Conservation (phyloP, 1,140 invertebrate species). For the Heliconius himera region DNA sequence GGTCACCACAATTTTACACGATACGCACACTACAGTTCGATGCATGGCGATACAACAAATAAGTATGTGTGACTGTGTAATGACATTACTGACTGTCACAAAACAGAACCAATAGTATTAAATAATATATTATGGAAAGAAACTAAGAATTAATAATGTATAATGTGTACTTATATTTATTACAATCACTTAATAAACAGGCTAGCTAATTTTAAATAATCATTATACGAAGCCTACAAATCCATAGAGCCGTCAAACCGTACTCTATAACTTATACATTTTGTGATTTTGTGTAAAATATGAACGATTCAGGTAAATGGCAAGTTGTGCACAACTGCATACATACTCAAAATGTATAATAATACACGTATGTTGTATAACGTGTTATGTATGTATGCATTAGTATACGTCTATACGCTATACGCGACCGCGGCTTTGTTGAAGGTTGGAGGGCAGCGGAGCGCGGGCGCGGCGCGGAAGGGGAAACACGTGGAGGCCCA, state of each 20-base stretch:
- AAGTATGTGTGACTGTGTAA: constrained; percentile 16
- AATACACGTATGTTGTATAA: constrained; percentile 45
- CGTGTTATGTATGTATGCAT: constrained; percentile 32
- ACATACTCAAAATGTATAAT: constrained; percentile 38
- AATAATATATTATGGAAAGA: neutral
- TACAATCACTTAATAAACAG: neutral
- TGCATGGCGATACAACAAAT: constrained; percentile 11
- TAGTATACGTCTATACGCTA: constrained; percentile 37
- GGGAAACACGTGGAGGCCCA: constrained; percentile 77
- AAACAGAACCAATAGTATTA: constrained; percentile 9
- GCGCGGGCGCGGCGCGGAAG: constrained; percentile 49
- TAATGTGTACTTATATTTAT: neutral
- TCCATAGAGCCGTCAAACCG: neutral
- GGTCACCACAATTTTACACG: constrained; percentile 4
- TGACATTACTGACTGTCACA: constrained; percentile 22
- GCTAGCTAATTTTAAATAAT: neutral
- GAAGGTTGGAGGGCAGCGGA: constrained; percentile 57
- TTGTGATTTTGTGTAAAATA: neutral
- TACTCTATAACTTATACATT: neutral
- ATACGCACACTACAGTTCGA: constrained; percentile 24
- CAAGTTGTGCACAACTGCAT: constrained; percentile 16
- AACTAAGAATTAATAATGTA: neutral
- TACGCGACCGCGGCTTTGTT: constrained; percentile 60
- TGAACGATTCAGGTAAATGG: constrained; percentile 17
- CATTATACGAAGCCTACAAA: neutral